A percentile compares a stretch with the other conserved stretches of the same genome.
Evolutionary conservation across 2,797 vertebrate genomes (phyloP).

Genomic region (Pitangus sulphuratus): DNA sequence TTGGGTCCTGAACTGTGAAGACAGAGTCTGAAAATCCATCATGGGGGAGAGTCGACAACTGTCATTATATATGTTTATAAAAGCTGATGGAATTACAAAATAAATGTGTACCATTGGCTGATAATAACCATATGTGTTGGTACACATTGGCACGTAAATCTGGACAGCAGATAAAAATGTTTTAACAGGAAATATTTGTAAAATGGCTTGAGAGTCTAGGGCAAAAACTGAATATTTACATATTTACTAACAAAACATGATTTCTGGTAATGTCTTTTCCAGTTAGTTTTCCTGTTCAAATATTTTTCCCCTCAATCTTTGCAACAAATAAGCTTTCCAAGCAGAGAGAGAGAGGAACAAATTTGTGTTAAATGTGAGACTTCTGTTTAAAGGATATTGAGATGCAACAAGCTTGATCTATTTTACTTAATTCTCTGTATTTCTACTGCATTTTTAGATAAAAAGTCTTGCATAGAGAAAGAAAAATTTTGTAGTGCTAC

Average conservation of each 20-base stretch:
- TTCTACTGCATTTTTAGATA: neutral
- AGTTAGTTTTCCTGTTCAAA: neutral
- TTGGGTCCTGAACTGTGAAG: neutral
- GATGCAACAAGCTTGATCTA: neutral
- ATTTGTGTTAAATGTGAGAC: neutral
- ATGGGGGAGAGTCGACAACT: neutral
- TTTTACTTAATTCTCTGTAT: neutral
- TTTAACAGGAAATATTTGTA: conserved; percentile 37
- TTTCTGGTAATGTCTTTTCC: neutral
- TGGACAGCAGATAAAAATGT: neutral
- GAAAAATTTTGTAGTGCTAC: neutral
- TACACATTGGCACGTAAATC: neutral
- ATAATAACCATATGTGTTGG: neutral
- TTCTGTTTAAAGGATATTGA: neutral
- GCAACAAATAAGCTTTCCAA: neutral
- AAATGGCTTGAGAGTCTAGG: neutral
- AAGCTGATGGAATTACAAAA: neutral
- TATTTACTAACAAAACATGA: neutral
- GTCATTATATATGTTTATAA: neutral
- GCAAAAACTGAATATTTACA: neutral
- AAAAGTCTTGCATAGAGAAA: neutral
- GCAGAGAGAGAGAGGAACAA: neutral
- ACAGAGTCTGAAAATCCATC: neutral
- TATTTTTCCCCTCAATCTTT: neutral
- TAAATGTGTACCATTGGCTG: neutral